Evolutionary conservation across 2,113 vertebrate genomes (phyloP).

Genomic region (Anolis carolinensis): DNA sequence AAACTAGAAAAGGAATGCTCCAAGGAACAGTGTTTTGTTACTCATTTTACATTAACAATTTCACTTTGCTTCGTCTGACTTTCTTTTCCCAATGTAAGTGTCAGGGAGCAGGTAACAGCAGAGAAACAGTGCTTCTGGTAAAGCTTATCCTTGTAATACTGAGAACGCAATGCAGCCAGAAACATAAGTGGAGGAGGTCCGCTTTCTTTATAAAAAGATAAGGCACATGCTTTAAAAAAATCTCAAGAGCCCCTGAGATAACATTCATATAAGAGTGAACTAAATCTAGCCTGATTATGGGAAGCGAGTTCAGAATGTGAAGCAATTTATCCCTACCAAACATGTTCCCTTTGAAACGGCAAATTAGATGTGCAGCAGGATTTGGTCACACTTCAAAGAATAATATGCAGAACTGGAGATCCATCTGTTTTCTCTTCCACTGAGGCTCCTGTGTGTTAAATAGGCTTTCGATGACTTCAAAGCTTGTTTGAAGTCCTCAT

Average conservation of each 20-base stretch:
- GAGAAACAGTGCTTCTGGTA: slow-evolving; percentile 28
- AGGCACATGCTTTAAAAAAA: slow-evolving; percentile 23
- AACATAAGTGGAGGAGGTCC: slow-evolving; percentile 51
- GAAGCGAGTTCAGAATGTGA: slow-evolving; percentile 44
- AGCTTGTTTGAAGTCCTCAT: slow-evolving; percentile 73
- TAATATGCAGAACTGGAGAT: slow-evolving; percentile 64
- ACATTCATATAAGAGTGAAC: slow-evolving; percentile 28
- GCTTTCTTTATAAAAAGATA: slow-evolving; percentile 12
- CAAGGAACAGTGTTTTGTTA: neutral
- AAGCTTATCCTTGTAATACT: slow-evolving; percentile 38
- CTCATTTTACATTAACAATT: neutral
- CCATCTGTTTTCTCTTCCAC: slow-evolving; percentile 66
- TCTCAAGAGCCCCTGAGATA: slow-evolving; percentile 32
- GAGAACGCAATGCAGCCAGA: slow-evolving; percentile 16
- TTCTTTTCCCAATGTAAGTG: neutral
- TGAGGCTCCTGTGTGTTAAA: slow-evolving; percentile 69
- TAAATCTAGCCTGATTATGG: slow-evolving; percentile 52
- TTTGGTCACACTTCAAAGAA: slow-evolving; percentile 76
- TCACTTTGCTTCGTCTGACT: neutral
- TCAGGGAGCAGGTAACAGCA: slow-evolving; percentile 27
- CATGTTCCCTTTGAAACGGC: slow-evolving; percentile 73
- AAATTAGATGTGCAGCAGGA: slow-evolving; percentile 72
- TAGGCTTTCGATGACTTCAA: slow-evolving; percentile 75
- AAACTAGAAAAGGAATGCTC: neutral
- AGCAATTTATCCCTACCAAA: slow-evolving; percentile 66